Evolutionary conservation across 2,888 invertebrate genomes (phyloP), one percentile per base, ranked within the genome.

Genomic region (Belgica antarctica): DNA sequence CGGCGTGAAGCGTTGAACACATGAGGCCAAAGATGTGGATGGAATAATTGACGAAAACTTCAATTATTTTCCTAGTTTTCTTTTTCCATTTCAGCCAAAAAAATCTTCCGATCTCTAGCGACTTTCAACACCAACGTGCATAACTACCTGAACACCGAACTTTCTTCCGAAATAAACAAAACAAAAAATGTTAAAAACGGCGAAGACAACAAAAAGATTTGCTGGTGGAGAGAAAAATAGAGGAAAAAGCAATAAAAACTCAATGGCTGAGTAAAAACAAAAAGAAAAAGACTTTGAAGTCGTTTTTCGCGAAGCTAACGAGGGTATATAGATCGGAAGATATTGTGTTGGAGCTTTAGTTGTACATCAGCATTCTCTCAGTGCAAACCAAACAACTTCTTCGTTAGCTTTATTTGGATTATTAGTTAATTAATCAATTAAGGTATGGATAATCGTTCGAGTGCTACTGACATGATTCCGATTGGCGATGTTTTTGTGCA

Each of bases 251-350:
- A 57, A 34, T 22, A 47, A 28, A 31, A 63, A 31, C 7, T 57
- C 19, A 63, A 31, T 15, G 24, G 28, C 34, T 31, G 28, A 68
- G n/a, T n/a, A n/a, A n/a, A n/a, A n/a, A 57, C 47, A 68, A 68
- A 17, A 68, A 68, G 57, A 68, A 68, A 34, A 52, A 57, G 22
- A 52, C 22, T 19, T 31, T 31, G 52, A 31, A 57, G 68, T 57
- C 68, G 52, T 27, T 68, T 68, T 65, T 19, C 59, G 59, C 52
- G 52, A 27, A 15, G 12, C 57, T 57, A 57, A 52, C 68, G 70
- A 70, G 61, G 61, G 70, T 70, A 70, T 70, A 70, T 61, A 70
- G 70, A 70, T 70, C 34, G 59, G 41, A 41, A 46, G 61, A 61
- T 19, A 17, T 70, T 36, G 59, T 61, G 70, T 70, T 61, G 24